Percentiles rank a stretch among this genome's conserved stretches.
Evolutionary conservation across 2,797 vertebrate genomes (phyloP).

Genomic region (Ambastaia sidthimunki): DNA sequence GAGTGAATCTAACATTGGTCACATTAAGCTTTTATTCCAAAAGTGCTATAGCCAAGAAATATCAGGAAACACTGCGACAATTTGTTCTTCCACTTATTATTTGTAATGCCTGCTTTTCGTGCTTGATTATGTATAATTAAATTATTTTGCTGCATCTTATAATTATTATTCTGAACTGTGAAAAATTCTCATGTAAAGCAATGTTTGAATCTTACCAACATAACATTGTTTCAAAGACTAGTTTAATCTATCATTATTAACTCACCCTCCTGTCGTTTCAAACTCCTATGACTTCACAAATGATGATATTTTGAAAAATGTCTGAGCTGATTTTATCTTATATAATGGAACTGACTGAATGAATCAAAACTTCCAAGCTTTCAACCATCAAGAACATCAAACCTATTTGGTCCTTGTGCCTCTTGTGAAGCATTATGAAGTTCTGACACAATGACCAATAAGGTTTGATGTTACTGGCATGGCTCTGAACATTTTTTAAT

Average conservation of each 20-base stretch:
- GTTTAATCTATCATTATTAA: background rate
- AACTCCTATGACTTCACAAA: background rate
- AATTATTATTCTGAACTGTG: too few species aligned
- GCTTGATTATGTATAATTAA: conserved; percentile 17
- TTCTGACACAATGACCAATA: too few species aligned
- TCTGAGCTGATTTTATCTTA: too few species aligned
- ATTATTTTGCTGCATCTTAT: conserved; percentile 1
- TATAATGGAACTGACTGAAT: too few species aligned
- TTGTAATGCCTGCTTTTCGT: conserved; percentile 55
- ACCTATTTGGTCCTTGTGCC: too few species aligned
- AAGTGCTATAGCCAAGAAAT: conserved; percentile 71
- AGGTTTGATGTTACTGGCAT: too few species aligned
- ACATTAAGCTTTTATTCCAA: conserved; percentile 70
- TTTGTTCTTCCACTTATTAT: conserved; percentile 56
- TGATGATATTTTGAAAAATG: background rate
- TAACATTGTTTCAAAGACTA: background rate
- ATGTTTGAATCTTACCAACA: background rate
- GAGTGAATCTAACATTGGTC: conserved; percentile 70
- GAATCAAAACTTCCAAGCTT: too few species aligned
- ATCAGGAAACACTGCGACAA: conserved; percentile 70
- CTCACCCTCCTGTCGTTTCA: background rate
- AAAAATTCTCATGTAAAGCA: background rate
- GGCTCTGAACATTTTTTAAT: too few species aligned
- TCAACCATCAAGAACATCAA: too few species aligned
- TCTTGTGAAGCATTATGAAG: too few species aligned